These are phyloP conservation scores for Malacoraja senta DNA, from an alignment of 2,797 vertebrate species.

Conservation along the genomic window DNA sequence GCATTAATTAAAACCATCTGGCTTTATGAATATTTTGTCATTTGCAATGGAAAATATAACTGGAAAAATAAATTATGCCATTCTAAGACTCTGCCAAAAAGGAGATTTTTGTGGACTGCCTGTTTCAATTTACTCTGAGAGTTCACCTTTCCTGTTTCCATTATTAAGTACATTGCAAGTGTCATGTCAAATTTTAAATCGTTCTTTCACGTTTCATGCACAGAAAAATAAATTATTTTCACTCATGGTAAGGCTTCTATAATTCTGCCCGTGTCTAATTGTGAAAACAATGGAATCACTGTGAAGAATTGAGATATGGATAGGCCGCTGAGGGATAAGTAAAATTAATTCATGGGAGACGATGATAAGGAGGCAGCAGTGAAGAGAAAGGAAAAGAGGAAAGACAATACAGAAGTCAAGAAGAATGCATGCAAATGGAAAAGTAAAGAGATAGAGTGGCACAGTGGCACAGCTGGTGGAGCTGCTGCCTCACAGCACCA, in stretches of 20 bases:
- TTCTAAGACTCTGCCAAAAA: not conserved
- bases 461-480: too few species aligned
- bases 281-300: not conserved
- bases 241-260: not conserved
- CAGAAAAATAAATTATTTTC: conserved; percentile 10
- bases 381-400: not conserved
- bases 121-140: conserved; percentile 31
- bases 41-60: conserved; percentile 16
- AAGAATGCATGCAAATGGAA: not conserved
- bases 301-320: conserved; percentile 17
- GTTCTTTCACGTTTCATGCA: conserved; percentile 7
- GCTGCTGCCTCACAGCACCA: too few species aligned
- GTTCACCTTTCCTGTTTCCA: conserved; percentile 26
- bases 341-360: not conserved
- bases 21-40: conserved; percentile 35
- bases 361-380: not conserved
- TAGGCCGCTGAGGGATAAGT: not conserved
- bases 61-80: not conserved
- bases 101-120: conserved; percentile 5
- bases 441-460: not conserved
- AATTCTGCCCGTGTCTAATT: not conserved
- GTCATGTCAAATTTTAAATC: conserved; percentile 32
- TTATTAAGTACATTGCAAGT: conserved; percentile 30
- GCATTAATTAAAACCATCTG: conserved; percentile 24
- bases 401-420: not conserved